Percentiles rank a stretch among this genome's conserved stretches.
Conservation (phyloP, 2,888 invertebrate species). For the Apotomis turbidana region DNA sequence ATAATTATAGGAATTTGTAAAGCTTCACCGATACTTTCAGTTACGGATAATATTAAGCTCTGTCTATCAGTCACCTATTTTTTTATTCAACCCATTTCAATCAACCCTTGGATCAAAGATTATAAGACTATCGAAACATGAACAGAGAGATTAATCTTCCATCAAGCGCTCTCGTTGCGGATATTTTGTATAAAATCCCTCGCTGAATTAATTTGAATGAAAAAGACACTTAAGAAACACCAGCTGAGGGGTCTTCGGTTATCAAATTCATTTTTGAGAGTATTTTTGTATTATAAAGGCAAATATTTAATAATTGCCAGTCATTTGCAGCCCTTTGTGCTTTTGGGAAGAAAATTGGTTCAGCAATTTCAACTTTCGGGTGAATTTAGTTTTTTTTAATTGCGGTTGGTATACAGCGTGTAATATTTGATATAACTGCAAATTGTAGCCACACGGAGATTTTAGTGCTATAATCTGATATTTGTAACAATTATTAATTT, state of each 20-base stretch:
- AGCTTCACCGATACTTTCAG: too few species aligned
- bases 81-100: neutral
- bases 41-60: too few species aligned
- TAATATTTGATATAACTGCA: too few species aligned
- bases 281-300: constrained; percentile 13
- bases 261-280: constrained; percentile 37
- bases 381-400: neutral
- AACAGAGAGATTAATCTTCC: constrained; percentile 39
- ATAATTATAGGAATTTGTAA: too few species aligned
- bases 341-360: constrained; percentile 3
- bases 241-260: constrained; percentile 41
- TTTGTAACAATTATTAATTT: too few species aligned
- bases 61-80: neutral
- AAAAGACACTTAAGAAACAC: constrained; percentile 54
- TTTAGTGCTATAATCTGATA: too few species aligned
- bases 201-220: constrained; percentile 55
- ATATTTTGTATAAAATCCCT: constrained; percentile 44
- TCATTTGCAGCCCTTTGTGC: constrained; percentile 38
- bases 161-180: constrained; percentile 32
- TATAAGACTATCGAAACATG: constrained; percentile 39
- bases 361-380: constrained; percentile 19
- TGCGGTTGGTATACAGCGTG: too few species aligned
- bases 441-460: too few species aligned
- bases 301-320: constrained; percentile 37
- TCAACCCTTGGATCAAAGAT: constrained; percentile 23